Evolutionary conservation across 2,113 vertebrate genomes (phyloP).

Genomic region (Vicugna pacos): DNA sequence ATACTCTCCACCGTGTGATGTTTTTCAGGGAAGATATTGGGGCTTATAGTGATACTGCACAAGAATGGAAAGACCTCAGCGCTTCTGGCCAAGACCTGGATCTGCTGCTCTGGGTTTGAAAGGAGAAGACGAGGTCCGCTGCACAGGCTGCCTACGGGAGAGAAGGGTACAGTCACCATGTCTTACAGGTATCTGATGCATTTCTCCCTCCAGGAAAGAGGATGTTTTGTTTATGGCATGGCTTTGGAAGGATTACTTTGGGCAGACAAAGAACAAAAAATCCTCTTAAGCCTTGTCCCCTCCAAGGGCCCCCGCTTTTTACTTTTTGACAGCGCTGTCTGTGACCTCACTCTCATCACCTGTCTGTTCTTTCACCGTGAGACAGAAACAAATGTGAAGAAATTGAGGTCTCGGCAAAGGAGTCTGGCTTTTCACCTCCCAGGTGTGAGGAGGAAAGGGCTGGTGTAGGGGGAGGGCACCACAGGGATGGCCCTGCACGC

Average conservation of each 20-base stretch:
- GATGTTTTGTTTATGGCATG: not conserved
- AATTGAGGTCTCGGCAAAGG: not conserved
- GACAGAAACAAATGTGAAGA: conserved; percentile 65
- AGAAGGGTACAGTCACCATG: not conserved
- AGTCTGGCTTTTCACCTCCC: conserved; percentile 64
- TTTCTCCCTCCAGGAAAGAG: conserved; percentile 25
- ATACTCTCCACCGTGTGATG: fast-evolving
- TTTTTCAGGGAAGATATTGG: not conserved
- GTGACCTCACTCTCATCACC: conserved; percentile 48
- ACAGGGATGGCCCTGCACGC: fast-evolving
- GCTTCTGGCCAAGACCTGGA: not conserved
- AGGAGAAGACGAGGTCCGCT: too few species aligned
- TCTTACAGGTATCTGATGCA: not conserved
- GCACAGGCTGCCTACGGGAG: too few species aligned
- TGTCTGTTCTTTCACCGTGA: conserved; percentile 58
- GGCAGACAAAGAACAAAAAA: not conserved
- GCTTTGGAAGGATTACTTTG: conserved; percentile 9
- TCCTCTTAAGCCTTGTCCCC: not conserved
- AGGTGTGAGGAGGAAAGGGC: conserved; percentile 76
- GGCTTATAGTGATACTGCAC: not conserved
- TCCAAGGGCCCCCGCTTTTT: not conserved
- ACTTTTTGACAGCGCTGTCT: conserved; percentile 12
- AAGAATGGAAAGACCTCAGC: too few species aligned
- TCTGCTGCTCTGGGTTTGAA: not conserved
- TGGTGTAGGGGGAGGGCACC: not conserved